Percentiles rank a stretch among this genome's conserved stretches.
phyloP scores from a whole-genome alignment of 2,888 invertebrate genomes.

The Phaedon cochleariae region DNA sequence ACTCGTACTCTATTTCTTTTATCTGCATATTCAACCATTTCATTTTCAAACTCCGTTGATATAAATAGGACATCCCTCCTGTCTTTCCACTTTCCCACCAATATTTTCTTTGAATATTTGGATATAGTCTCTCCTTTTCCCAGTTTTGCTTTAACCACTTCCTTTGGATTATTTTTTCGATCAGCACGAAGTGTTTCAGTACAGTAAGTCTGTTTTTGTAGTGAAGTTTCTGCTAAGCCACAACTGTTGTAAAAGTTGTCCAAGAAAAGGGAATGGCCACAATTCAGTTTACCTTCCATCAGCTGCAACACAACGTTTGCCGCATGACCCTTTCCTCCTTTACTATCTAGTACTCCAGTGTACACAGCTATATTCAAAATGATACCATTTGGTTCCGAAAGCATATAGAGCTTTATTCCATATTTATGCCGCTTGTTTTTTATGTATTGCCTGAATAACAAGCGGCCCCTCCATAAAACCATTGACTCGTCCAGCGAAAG shows the following conservation, averaged over 20 bases:
- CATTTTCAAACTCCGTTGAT: not conserved
- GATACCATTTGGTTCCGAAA: constrained; percentile 52
- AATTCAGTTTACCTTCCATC: not conserved
- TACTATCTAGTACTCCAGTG: constrained; percentile 7
- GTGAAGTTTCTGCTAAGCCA: constrained; percentile 10
- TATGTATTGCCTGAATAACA: constrained; percentile 50
- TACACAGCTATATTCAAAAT: constrained; percentile 24
- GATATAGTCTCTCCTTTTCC: not conserved
- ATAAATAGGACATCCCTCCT: not conserved
- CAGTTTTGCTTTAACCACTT: not conserved
- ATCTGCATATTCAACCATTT: constrained; percentile 10
- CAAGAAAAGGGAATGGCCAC: constrained; percentile 17
- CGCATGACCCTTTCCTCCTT: constrained; percentile 26
- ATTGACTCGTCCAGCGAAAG: constrained; percentile 34
- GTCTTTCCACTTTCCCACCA: not conserved
- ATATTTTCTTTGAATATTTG: not conserved
- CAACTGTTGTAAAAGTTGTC: constrained; percentile 34
- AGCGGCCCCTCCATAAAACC: constrained; percentile 44
- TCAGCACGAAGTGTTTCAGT: not conserved
- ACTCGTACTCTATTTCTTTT: too few species aligned
- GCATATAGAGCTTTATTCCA: constrained; percentile 51
- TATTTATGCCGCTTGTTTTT: constrained; percentile 52
- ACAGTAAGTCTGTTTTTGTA: constrained; percentile 8
- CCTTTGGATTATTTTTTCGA: not conserved
- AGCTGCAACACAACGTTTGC: constrained; percentile 36